Conservation (phyloP, 2,113 vertebrate genomes). For the Elephas maximus region DNA sequence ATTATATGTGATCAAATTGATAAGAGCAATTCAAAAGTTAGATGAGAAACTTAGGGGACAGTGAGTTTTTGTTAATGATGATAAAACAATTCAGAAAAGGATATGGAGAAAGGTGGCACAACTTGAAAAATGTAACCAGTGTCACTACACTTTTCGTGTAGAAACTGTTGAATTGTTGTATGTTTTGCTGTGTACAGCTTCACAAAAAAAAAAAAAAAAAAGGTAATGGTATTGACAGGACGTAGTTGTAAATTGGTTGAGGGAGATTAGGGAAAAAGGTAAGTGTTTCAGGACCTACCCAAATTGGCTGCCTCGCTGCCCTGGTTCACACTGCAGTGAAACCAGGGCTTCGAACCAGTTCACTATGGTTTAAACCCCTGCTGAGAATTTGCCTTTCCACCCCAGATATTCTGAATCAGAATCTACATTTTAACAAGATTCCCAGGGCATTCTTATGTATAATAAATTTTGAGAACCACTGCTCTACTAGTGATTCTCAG, state of each 20-base stretch:
- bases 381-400: no score
- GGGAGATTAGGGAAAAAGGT: neutral
- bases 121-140: neutral
- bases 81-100: neutral
- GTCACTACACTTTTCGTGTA: neutral
- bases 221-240: neutral
- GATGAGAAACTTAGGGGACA: neutral
- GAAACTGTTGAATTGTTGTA: neutral
- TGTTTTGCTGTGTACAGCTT: neutral
- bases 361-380: no score
- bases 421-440: no score
- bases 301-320: neutral
- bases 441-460: no score
- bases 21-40: neutral
- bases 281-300: neutral
- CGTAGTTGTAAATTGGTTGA: neutral
- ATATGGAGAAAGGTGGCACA: neutral
- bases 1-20: neutral
- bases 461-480: no score
- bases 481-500: no score
- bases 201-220: neutral
- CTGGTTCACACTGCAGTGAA: neutral
- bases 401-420: no score
- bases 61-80: neutral
- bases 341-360: no score